A percentile compares a stretch with the other conserved stretches of the same genome.
Conservation (phyloP, 2,888 invertebrate genomes). For the Dasysyrphus albostriatus region DNA sequence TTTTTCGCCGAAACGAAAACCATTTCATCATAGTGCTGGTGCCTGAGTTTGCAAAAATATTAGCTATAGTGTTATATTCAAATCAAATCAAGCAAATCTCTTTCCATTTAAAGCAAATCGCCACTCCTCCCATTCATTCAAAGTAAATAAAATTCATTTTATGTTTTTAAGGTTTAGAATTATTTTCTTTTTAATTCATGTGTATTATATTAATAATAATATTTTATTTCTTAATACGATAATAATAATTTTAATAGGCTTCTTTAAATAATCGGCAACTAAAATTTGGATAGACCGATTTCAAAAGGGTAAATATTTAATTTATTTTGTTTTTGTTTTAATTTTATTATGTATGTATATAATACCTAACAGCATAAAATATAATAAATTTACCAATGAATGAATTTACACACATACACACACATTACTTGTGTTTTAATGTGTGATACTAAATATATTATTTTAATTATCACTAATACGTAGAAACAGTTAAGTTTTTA, state of each 20-base stretch:
- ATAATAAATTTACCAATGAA: constrained; percentile 54
- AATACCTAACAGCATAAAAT: constrained; percentile 61
- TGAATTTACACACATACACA: constrained; percentile 22
- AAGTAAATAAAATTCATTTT: constrained; percentile 25
- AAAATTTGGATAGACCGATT: constrained; percentile 48
- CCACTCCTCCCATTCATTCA: neutral
- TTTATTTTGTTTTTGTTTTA: constrained; percentile 4
- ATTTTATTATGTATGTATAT: constrained; percentile 11
- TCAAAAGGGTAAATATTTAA: constrained; percentile 30
- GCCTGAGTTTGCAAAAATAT: no score
- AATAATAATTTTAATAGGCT: constrained; percentile 59
- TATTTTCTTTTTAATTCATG: constrained; percentile 60
- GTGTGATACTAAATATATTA: constrained; percentile 27
- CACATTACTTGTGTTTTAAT: constrained; percentile 13
- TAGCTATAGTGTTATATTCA: no score
- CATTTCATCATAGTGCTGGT: no score
- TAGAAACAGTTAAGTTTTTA: constrained; percentile 58
- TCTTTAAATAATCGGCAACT: constrained; percentile 49
- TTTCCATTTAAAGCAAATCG: neutral
- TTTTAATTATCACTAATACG: constrained; percentile 67
- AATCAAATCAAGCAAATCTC: no score
- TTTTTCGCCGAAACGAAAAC: no score
- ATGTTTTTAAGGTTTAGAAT: constrained; percentile 36
- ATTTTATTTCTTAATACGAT: constrained; percentile 49
- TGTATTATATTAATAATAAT: constrained; percentile 60